Evolutionary conservation across 2,113 vertebrate genomes (phyloP).

Genomic region (Coracopsis vasa): DNA sequence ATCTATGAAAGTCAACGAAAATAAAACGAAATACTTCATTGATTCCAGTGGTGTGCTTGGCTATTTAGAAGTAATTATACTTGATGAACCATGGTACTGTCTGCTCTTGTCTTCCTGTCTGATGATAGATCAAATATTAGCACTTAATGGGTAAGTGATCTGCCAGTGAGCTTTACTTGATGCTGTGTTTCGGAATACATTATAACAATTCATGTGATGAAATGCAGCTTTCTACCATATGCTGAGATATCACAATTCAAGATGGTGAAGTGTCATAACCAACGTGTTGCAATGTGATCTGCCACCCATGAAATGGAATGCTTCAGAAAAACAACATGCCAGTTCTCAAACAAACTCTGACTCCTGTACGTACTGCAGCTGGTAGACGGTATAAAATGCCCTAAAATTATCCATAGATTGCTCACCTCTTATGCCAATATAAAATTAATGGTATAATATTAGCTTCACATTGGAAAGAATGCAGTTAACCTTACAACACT

Average conservation of each 20-base stretch:
- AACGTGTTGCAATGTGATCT: background rate
- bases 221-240: constrained; percentile 35
- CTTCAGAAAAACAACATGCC: constrained; percentile 35
- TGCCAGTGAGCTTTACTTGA: background rate
- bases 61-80: constrained; percentile 14
- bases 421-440: background rate
- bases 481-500: background rate
- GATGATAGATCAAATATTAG: background rate
- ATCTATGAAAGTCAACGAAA: background rate
- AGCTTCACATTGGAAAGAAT: background rate
- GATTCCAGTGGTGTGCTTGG: background rate
- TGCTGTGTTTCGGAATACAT: background rate
- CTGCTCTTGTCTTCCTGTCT: background rate
- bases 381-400: background rate
- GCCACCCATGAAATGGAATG: constrained; percentile 34
- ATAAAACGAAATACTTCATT: background rate
- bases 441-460: background rate
- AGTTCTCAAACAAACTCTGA: constrained; percentile 21
- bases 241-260: constrained; percentile 45
- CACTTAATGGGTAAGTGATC: constrained; percentile 1
- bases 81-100: background rate
- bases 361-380: background rate
- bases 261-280: constrained; percentile 36
- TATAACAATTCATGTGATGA: background rate
- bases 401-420: background rate